Base-by-base conservation (phyloP, 2,113 vertebrate species). In the Platysteira castanea region DNA sequence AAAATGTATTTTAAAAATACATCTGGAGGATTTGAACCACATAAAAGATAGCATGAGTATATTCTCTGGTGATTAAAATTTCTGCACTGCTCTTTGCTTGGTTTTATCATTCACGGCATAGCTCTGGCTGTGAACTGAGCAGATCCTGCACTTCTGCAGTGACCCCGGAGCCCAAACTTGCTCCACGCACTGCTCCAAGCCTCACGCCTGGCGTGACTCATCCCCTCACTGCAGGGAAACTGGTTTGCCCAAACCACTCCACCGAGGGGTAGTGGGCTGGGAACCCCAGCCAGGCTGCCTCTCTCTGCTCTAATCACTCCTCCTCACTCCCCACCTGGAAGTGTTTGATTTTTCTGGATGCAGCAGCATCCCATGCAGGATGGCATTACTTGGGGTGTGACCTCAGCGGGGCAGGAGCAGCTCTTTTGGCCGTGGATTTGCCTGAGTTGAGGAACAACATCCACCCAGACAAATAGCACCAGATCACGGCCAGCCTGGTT, bases 161-260 rank as follows among this genome's bases (percentile, higher is more conserved):
- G 94, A 94, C 88, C 86, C 81, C 33, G 1, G 39, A 49, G 46
- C 22, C 59, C 16, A 26, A 69, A 68, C 59, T n/a, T 7, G 42
- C 50, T 69, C 5, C 77, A 7, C 1, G 0, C 33, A 28, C 41
- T 8, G 61, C 56, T 76, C 84, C 44, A 18, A 75, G 57, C 53
- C 85, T 82, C 90, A 73, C 67, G 9, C 70, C 88, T 39, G 9
- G 20, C 0, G 14, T 93, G 94, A 94, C 79, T 96, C 92, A 94
- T 30, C 75, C 79, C 67, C 3, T 7, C 49, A 8, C 74, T 0
- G 5, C 35, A 7, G 91, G 81, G 70, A 70, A 96, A 95, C 94
- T 93, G 91, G 85, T 96, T 95, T 90, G 64, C 50, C 91, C 93
- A 59, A 90, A 88, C 50, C 92, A 69, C 47, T 19, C 54, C 2